Evolutionary conservation across 2,797 vertebrate genomes (phyloP).

Genomic region (Xyrichtys novacula): DNA sequence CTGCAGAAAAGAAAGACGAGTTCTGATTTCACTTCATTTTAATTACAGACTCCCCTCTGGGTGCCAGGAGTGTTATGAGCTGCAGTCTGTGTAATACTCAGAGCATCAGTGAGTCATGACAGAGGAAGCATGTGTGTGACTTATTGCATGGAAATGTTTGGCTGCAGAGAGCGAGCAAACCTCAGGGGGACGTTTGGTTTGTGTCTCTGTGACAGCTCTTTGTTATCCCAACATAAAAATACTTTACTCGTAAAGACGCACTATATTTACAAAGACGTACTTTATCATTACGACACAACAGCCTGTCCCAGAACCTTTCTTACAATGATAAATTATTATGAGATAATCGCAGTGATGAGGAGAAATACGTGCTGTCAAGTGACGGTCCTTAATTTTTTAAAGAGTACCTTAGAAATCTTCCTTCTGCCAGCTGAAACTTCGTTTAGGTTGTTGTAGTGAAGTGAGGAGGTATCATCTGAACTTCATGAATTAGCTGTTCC

Average conservation of each 20-base stretch:
- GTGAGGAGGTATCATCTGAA: too few species aligned
- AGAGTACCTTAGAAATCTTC: too few species aligned
- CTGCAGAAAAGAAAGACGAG: constrained; percentile 2
- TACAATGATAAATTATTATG: not conserved
- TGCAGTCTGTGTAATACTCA: constrained; percentile 1
- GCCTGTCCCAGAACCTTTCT: not conserved
- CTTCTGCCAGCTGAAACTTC: too few species aligned
- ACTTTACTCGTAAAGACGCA: not conserved
- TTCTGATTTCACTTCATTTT: constrained; percentile 3
- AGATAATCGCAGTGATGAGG: not conserved
- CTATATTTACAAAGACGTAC: not conserved
- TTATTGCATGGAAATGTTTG: constrained; percentile 8
- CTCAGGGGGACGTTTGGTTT: constrained; percentile 12
- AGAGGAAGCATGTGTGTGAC: constrained; percentile 16
- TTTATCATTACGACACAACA: constrained; percentile 2
- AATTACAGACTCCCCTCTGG: constrained; percentile 4
- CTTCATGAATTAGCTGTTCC: too few species aligned
- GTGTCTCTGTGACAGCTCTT: not conserved
- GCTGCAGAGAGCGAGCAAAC: not conserved
- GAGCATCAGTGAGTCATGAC: constrained; percentile 2
- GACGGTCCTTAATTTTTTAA: too few species aligned
- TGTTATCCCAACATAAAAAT: not conserved
- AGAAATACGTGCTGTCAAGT: too few species aligned
- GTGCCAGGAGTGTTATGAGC: constrained; percentile 4
- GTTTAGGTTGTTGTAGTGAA: too few species aligned